Evolutionary conservation across 2,797 vertebrate genomes (phyloP).

Genomic region (Taenioides sp.): DNA sequence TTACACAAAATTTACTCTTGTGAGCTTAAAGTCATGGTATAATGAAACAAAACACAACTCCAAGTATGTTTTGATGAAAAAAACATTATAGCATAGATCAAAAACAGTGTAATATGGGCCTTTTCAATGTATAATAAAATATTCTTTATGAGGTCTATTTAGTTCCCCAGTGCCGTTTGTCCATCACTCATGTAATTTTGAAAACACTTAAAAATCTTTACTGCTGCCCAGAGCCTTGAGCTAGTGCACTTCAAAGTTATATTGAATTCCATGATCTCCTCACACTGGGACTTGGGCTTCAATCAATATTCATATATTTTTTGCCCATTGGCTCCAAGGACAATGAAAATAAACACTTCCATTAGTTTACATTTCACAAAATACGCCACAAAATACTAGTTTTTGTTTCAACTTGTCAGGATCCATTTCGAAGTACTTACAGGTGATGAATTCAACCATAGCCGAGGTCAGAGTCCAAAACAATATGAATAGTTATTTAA

Average conservation of each 20-base stretch:
- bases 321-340: slow-evolving; percentile 50
- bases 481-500: slow-evolving; percentile 4
- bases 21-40: too few relatives aligned
- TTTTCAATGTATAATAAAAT: not conserved
- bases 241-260: slow-evolving; percentile 44
- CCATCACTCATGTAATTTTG: not conserved
- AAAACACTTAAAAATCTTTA: slow-evolving; percentile 29
- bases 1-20: too few relatives aligned
- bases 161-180: not conserved
- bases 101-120: too few relatives aligned
- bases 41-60: too few relatives aligned
- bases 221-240: slow-evolving; percentile 34
- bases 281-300: slow-evolving; percentile 28
- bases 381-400: not conserved
- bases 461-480: slow-evolving; percentile 41
- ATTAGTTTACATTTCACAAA: slow-evolving; percentile 4
- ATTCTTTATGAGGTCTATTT: not conserved
- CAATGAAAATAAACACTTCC: slow-evolving; percentile 43
- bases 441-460: slow-evolving; percentile 25
- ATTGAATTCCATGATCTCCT: slow-evolving; percentile 43
- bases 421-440: not conserved
- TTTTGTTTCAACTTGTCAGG: slow-evolving; percentile 14
- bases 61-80: too few relatives aligned
- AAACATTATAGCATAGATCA: too few relatives aligned
- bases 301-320: slow-evolving; percentile 62